phyloP scores from a whole-genome alignment of 2,797 vertebrate species.

The Paguma larvata region DNA sequence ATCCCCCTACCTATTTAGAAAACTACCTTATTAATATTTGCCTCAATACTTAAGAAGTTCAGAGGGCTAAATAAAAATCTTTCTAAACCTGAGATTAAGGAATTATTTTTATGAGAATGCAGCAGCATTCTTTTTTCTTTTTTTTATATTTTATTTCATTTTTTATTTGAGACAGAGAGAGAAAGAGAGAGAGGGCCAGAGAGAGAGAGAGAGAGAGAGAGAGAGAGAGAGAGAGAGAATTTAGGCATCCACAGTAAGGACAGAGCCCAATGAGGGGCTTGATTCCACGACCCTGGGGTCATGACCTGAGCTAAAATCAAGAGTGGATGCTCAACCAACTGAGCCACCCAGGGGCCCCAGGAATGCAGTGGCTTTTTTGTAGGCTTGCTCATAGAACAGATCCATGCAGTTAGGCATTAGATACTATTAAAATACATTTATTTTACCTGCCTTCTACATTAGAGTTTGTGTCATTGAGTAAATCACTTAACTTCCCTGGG shows the following conservation, averaged over 20 bases:
- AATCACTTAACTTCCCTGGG: slow-evolving; percentile 20
- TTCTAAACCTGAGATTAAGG: slow-evolving; percentile 46
- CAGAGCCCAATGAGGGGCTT: too few relatives aligned
- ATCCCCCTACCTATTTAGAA: slow-evolving; percentile 29
- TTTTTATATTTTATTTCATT: too few relatives aligned
- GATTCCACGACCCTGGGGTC: too few relatives aligned
- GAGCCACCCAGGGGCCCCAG: too few relatives aligned
- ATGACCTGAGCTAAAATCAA: too few relatives aligned
- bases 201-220: too few relatives aligned
- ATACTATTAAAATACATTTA: slow-evolving; percentile 45
- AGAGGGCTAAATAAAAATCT: slow-evolving; percentile 39
- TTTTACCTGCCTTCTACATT: not conserved
- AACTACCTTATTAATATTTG: not conserved
- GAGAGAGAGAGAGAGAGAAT: too few relatives aligned
- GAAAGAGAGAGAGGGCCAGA: too few relatives aligned
- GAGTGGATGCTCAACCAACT: too few relatives aligned
- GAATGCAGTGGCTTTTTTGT: not conserved
- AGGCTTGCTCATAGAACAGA: not conserved
- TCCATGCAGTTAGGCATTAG: not conserved
- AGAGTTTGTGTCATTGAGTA: not conserved
- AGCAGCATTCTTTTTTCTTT: not conserved
- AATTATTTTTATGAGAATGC: not conserved
- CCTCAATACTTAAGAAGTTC: slow-evolving; percentile 55
- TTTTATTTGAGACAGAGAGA: too few relatives aligned
- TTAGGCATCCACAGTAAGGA: too few relatives aligned